These are phyloP conservation scores for Penaeus monodon DNA, from an alignment of 2,888 invertebrate species.

Conservation along the genomic window DNA sequence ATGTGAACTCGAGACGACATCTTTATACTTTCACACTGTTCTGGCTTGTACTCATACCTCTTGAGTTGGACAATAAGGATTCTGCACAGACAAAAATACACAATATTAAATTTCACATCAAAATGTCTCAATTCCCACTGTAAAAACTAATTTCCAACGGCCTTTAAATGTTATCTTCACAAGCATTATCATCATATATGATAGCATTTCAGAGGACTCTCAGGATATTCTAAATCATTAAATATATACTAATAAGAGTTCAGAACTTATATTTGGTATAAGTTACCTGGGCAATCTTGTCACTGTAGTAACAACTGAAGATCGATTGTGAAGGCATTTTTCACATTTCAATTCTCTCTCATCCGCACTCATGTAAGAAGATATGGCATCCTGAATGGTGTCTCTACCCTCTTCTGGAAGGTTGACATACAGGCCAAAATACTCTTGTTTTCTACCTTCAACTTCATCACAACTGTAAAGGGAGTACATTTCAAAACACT, in stretches of 20 bases:
- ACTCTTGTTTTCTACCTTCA: constrained; percentile 60
- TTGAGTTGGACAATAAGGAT: constrained; percentile 65
- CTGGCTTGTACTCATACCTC: constrained; percentile 59
- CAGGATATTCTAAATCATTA: too few relatives aligned
- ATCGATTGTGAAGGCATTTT: constrained; percentile 58
- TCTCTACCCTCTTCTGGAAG: constrained; percentile 45
- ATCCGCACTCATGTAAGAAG: constrained; percentile 62
- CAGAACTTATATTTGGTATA: too few relatives aligned
- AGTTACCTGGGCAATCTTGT: constrained; percentile 61
- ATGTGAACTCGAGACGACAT: constrained; percentile 58
- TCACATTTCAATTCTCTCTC: constrained; percentile 64
- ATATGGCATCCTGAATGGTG: constrained; percentile 62
- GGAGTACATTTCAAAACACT: neutral
- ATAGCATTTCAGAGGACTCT: too few relatives aligned
- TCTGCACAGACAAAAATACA: constrained; percentile 37
- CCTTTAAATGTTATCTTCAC: too few relatives aligned
- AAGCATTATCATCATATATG: too few relatives aligned
- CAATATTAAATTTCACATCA: neutral
- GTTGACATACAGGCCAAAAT: constrained; percentile 64
- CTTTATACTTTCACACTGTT: constrained; percentile 59
- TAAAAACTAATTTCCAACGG: too few relatives aligned
- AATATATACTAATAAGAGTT: too few relatives aligned
- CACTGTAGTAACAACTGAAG: constrained; percentile 60
- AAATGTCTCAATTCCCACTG: neutral
- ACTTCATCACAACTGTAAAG: constrained; percentile 55